Evolutionary conservation across 2,888 invertebrate species (phyloP).

Genomic region (Adelphocoris suturalis): DNA sequence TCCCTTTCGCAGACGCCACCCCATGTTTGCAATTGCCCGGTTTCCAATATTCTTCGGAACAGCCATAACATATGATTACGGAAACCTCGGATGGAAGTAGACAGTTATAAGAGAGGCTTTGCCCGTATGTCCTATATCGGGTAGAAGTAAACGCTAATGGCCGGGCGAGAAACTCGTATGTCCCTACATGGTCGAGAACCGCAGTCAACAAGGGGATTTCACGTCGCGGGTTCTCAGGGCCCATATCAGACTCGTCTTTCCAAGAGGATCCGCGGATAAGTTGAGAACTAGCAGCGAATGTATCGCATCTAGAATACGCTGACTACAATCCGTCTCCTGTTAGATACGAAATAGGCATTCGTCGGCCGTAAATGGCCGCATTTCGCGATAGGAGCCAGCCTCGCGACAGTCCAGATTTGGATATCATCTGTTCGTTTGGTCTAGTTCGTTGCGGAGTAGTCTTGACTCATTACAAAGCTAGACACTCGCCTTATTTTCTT

Average conservation of each 20-base stretch:
- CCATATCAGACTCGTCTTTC: slow-evolving; percentile 23
- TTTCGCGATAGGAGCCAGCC: slow-evolving; percentile 4
- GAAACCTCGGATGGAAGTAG: background rate
- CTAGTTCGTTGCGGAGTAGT: background rate
- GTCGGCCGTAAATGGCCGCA: slow-evolving; percentile 7
- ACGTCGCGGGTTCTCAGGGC: slow-evolving; percentile 27
- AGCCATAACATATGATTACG: background rate
- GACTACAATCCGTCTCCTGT: slow-evolving; percentile 6
- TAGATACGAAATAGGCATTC: background rate
- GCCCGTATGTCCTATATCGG: slow-evolving; percentile 16
- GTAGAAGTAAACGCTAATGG: slow-evolving; percentile 1
- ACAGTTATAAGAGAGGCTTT: slow-evolving; percentile 21
- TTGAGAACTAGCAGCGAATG: background rate
- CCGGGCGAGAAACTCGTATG: slow-evolving; percentile 11
- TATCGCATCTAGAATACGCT: slow-evolving; percentile 22
- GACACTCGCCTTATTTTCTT: no score
- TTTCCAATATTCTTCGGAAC: slow-evolving; percentile 2
- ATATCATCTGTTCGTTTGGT: slow-evolving; percentile 7
- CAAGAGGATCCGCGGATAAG: background rate
- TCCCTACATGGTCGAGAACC: slow-evolving; percentile 6
- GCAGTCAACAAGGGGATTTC: slow-evolving; percentile 14
- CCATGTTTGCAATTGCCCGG: background rate
- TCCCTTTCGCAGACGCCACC: background rate
- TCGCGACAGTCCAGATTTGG: background rate
- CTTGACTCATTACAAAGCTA: no score